Percentiles rank a stretch among this genome's conserved stretches.
Evolutionary conservation across 2,888 invertebrate species (phyloP).

Genomic region (Macrophya alboannulata): DNA sequence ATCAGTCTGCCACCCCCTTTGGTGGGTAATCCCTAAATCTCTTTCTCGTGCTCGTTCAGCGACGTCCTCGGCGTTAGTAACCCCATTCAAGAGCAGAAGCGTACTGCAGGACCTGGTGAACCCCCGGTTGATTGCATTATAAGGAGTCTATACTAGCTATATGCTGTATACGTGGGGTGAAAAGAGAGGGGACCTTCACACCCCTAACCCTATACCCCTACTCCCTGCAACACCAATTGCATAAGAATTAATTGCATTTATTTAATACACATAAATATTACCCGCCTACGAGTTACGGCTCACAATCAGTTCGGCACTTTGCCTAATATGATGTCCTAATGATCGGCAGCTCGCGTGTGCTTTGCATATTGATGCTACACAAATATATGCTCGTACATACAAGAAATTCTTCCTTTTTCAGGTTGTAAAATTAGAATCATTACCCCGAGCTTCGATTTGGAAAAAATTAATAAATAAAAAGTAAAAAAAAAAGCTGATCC

Average conservation of each 20-base stretch:
- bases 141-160: slow-evolving; percentile 43
- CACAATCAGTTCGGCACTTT: slow-evolving; percentile 28
- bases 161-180: background rate
- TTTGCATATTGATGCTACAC: background rate
- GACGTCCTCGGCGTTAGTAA: slow-evolving; percentile 49
- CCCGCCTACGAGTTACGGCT: slow-evolving; percentile 9
- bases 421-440: background rate
- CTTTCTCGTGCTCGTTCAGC: slow-evolving; percentile 53
- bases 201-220: background rate
- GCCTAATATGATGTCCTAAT: slow-evolving; percentile 38
- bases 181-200: slow-evolving; percentile 33
- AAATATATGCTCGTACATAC: background rate
- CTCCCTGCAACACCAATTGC: slow-evolving; percentile 53
- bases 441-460: background rate
- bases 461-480: background rate
- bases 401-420: background rate
- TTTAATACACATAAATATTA: slow-evolving; percentile 59
- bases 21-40: slow-evolving; percentile 55
- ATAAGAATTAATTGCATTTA: slow-evolving; percentile 65
- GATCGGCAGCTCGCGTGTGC: background rate
- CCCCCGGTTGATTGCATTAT: slow-evolving; percentile 55
- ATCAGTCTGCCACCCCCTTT: slow-evolving; percentile 52
- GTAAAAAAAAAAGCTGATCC: background rate
- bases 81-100: slow-evolving; percentile 53
- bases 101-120: slow-evolving; percentile 50